Evolutionary conservation across 2,797 vertebrate genomes (phyloP), one percentile per base, ranked within the genome.

Genomic region (Sebastes iracundus): DNA sequence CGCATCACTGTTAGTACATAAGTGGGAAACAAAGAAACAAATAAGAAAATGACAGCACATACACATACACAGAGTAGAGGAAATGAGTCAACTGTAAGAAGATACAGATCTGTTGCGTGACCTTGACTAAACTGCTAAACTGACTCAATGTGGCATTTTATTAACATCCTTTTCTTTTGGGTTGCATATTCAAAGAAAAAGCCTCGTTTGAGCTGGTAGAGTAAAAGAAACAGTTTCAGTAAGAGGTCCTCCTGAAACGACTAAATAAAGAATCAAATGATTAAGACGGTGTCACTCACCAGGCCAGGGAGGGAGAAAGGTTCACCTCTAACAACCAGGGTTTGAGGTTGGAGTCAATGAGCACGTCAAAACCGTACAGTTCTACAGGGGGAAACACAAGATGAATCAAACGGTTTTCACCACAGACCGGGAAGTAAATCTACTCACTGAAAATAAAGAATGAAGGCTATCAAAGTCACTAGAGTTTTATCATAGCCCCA

Each of bases 311-410:
- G 74, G 99, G 98, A 60, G 98, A 99, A 13, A 99, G 96, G 91
- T 99, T 99, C 84, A 99, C 98, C 94, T 99, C 99, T 90, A 99
- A 91, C 77, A 99, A 94, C 98, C 98, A 99, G 27, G 99, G 98
- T 92, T 99, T 99, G 88, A 99, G 96, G 87, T 96, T 96, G 74
- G 97, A 96, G 96, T 99, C 98, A 62, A 99, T 97, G 83, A 99
- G 97, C 82, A 99, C 98, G 79, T 99, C 98, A 93, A 99, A 99
- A 62, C 99, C 98, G 89, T 99, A 99, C 3, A 99, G 96, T 84
- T 99, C 98, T 99, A 92, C 83, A 92, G 94, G 90, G 70, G 62
- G 61, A 87, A 55, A 87, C 60, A 90, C 76, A 91, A 53, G 82
- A 82, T 69, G 5, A 82, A 84, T 91, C 68, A 89, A 58, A 82